A percentile compares a stretch with the other conserved stretches of the same genome.
These are phyloP conservation scores for Lissonota sp. DNA, from an alignment of 2,888 invertebrate genomes.

Conservation along the genomic window DNA sequence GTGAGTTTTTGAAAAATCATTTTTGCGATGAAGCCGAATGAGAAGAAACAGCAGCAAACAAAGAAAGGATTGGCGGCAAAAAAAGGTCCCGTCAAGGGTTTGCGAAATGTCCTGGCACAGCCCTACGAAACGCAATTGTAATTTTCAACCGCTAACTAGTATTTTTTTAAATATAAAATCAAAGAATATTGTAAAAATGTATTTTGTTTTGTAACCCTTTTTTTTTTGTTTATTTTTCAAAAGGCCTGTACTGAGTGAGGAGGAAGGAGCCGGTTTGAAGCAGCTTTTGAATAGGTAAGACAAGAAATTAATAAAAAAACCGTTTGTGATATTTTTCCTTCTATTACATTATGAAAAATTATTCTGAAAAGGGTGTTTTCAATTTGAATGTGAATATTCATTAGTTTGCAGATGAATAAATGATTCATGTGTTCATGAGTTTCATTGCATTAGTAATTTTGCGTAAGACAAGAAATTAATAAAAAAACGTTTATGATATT, in stretches of 20 bases:
- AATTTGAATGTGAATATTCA: too few relatives aligned
- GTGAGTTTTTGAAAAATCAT: not conserved
- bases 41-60: conserved; percentile 73
- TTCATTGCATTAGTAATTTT: too few relatives aligned
- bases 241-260: conserved; percentile 76
- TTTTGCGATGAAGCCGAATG: conserved; percentile 67
- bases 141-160: conserved; percentile 7
- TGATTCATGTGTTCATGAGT: too few relatives aligned
- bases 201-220: conserved; percentile 1
- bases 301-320: not conserved
- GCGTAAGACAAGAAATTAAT: too few relatives aligned
- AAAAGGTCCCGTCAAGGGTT: conserved; percentile 74
- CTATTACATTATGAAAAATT: too few relatives aligned
- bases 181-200: not conserved
- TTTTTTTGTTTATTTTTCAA: conserved; percentile 34
- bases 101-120: conserved; percentile 77
- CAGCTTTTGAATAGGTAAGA: conserved; percentile 74
- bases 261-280: conserved; percentile 67
- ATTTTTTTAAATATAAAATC: not conserved
- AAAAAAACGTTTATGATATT: too few relatives aligned
- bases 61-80: conserved; percentile 72
- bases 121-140: conserved; percentile 77
- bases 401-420: too few relatives aligned
- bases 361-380: too few relatives aligned
- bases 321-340: too few relatives aligned